Conservation (phyloP, 2,797 vertebrate species). For the Catharus ustulatus region DNA sequence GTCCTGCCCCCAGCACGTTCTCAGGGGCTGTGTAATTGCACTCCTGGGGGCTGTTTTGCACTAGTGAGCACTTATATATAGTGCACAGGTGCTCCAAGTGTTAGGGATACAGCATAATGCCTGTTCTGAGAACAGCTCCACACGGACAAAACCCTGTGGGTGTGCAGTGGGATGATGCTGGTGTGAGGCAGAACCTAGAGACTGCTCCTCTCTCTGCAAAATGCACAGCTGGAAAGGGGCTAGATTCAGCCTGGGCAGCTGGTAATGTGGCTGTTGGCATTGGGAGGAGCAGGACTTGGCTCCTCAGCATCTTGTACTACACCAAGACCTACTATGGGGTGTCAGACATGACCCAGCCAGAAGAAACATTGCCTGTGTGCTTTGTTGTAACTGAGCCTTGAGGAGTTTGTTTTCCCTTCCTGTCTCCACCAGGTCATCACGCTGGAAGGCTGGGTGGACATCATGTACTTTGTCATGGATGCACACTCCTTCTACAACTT, state of each 20-base stretch:
- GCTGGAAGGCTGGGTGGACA: constrained; percentile 98
- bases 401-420: background rate
- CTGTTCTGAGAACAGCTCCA: background rate
- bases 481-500: constrained; percentile 99
- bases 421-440: constrained; percentile 89
- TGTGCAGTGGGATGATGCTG: background rate
- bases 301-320: background rate
- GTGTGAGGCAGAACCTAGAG: background rate
- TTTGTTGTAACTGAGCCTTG: background rate
- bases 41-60: background rate
- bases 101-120: background rate
- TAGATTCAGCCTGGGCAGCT: background rate
- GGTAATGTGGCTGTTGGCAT: fast-evolving
- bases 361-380: background rate
- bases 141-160: background rate
- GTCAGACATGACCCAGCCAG: background rate
- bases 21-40: background rate
- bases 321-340: background rate
- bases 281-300: background rate
- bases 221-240: background rate
- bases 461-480: constrained; percentile 99
- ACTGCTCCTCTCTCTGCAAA: background rate
- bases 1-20: fast-evolving
- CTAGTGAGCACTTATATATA: fast-evolving
- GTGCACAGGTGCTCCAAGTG: background rate